A percentile compares a stretch with the other conserved stretches of the same genome.
Evolutionary conservation across 2,888 invertebrate species (phyloP).

Genomic region (Sphaerophoria rueppellii): DNA sequence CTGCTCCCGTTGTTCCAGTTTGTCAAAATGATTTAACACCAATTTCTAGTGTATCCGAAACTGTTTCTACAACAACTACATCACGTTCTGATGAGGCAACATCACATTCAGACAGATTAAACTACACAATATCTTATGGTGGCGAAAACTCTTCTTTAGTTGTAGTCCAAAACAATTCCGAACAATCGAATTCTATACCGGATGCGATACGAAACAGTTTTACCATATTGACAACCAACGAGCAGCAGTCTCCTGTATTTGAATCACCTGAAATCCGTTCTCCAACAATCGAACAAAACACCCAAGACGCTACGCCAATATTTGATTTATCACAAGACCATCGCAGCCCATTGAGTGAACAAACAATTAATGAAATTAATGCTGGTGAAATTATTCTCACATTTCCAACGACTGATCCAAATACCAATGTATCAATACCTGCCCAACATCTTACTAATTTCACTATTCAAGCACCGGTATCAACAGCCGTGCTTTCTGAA

Average conservation of each 20-base stretch:
- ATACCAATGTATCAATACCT: constrained; percentile 1
- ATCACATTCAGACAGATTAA: constrained; percentile 17
- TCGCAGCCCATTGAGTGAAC: not conserved
- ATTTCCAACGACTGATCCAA: constrained; percentile 8
- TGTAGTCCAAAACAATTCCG: constrained; percentile 38
- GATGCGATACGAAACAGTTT: not conserved
- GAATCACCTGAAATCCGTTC: not conserved
- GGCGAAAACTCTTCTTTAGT: constrained; percentile 50
- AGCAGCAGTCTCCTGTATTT: not conserved
- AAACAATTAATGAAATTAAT: not conserved
- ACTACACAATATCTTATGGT: constrained; percentile 53
- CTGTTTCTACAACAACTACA: not conserved
- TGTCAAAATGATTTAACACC: too few species aligned
- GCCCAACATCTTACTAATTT: constrained; percentile 7
- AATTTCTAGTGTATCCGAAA: not conserved
- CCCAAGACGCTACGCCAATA: not conserved
- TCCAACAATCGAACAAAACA: not conserved
- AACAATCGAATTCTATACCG: not conserved
- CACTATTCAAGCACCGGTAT: not conserved
- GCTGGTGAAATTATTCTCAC: constrained; percentile 15
- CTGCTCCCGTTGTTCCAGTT: constrained; percentile 3
- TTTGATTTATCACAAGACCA: constrained; percentile 15
- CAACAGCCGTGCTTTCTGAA: not conserved
- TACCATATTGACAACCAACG: constrained; percentile 34
- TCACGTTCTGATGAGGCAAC: not conserved